phyloP scores from a whole-genome alignment of 2,888 invertebrate genomes.

The Punctoribates punctum region DNA sequence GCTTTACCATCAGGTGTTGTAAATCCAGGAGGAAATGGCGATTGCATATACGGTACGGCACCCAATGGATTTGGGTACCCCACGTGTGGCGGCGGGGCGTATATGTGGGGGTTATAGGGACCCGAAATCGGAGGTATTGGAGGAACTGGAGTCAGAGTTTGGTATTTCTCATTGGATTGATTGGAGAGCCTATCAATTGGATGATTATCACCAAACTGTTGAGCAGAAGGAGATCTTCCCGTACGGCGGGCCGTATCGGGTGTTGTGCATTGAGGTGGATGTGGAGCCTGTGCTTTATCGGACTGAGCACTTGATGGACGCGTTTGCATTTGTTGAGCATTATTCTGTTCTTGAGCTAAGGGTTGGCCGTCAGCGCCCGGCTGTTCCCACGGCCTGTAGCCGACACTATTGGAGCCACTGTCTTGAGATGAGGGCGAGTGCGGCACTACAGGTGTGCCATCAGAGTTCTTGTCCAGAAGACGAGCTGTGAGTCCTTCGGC shows the following conservation, averaged over 20 bases:
- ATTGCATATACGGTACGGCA: conserved; percentile 26
- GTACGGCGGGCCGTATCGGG: conserved; percentile 17
- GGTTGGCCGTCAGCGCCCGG: conserved; percentile 44
- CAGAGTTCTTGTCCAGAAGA: conserved; percentile 45
- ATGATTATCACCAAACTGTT: conserved; percentile 34
- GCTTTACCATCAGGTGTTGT: conserved; percentile 27
- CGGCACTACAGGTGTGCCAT: conserved; percentile 6
- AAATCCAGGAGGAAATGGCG: neutral
- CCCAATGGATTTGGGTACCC: conserved; percentile 8
- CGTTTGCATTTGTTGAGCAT: conserved; percentile 45
- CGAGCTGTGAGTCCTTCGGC: conserved; percentile 47
- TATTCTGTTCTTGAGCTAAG: conserved; percentile 44
- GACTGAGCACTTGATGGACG: conserved; percentile 46
- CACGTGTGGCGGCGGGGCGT: conserved; percentile 15
- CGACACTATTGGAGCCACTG: conserved; percentile 32
- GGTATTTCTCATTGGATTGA: conserved; percentile 22
- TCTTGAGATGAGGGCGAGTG: conserved; percentile 26
- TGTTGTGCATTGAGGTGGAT: conserved; percentile 26
- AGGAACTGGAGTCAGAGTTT: conserved; percentile 38
- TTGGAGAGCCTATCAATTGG: neutral
- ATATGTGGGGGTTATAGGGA: neutral
- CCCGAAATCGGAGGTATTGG: conserved; percentile 33
- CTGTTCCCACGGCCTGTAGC: conserved; percentile 47
- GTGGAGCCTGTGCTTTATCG: conserved; percentile 39
- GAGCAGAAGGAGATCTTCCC: conserved; percentile 37